Percentiles rank a stretch among this genome's conserved stretches.
Conservation (phyloP, 2,797 vertebrate species). For the Mus minutoides region DNA sequence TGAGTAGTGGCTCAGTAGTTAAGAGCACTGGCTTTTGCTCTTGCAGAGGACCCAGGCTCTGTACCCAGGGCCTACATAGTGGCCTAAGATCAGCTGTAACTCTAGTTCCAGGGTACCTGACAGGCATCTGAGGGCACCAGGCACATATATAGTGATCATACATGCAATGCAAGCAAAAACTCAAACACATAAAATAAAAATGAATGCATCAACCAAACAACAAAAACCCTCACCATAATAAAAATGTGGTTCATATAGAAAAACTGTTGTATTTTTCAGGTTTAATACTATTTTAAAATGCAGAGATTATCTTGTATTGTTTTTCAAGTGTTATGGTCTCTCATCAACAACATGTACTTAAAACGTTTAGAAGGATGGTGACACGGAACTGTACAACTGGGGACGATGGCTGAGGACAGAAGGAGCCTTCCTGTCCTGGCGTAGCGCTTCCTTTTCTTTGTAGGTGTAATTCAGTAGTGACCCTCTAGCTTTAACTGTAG, state of each 20-base stretch:
- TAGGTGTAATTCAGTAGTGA: background rate
- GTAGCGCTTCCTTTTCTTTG: background rate
- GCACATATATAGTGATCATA: background rate
- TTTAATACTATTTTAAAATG: conserved; percentile 21
- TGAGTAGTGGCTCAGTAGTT: background rate
- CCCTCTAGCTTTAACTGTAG: background rate
- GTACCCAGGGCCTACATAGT: background rate
- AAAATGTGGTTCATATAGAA: background rate
- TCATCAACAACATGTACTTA: background rate
- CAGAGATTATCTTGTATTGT: background rate
- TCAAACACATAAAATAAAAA: background rate
- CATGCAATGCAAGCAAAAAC: background rate
- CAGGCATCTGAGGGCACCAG: background rate
- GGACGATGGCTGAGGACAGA: background rate
- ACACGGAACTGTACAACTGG: no score
- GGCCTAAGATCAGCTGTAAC: background rate
- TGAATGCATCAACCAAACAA: background rate
- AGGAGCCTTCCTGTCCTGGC: background rate
- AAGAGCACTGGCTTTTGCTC: background rate
- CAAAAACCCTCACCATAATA: background rate
- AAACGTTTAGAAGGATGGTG: background rate
- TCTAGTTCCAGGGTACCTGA: background rate
- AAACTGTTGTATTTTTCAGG: conserved; percentile 51
- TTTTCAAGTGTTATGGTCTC: background rate
- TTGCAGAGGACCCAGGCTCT: no score